Percentiles rank a stretch among this genome's conserved stretches.
Conservation (phyloP, 2,797 vertebrate species). For the Delichon dasypus region DNA sequence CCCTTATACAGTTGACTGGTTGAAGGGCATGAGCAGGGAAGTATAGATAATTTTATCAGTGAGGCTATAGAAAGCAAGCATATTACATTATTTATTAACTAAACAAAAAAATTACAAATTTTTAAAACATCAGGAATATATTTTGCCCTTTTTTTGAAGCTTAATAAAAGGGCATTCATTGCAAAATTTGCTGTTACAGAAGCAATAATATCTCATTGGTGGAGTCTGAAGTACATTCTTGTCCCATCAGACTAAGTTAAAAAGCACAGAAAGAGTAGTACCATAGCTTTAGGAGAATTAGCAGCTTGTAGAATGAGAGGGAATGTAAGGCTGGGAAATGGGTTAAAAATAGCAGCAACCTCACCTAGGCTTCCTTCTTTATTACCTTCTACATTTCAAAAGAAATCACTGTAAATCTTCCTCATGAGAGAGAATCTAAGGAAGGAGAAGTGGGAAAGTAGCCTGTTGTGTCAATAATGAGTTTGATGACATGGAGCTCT, state of each 20-base stretch:
- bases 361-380: not conserved
- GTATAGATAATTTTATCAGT: not conserved
- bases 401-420: not conserved
- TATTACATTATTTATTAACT: not conserved
- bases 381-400: not conserved
- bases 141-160: not conserved
- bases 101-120: not conserved
- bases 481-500: not conserved
- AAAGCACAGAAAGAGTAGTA: not conserved
- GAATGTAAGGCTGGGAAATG: not conserved
- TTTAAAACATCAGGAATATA: not conserved
- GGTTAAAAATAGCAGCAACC: not conserved
- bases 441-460: not conserved
- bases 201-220: not conserved
- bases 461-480: not conserved
- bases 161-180: not conserved
- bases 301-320: rapidly evolving
- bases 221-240: not conserved
- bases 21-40: not conserved
- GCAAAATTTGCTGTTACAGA: not conserved
- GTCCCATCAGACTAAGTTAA: not conserved
- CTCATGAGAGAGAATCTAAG: not conserved
- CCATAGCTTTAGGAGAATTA: not conserved
- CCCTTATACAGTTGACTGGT: not conserved
- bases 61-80: not conserved